Evolutionary conservation across 2,888 invertebrate species (phyloP).

Genomic region (Drosophila subquinaria): DNA sequence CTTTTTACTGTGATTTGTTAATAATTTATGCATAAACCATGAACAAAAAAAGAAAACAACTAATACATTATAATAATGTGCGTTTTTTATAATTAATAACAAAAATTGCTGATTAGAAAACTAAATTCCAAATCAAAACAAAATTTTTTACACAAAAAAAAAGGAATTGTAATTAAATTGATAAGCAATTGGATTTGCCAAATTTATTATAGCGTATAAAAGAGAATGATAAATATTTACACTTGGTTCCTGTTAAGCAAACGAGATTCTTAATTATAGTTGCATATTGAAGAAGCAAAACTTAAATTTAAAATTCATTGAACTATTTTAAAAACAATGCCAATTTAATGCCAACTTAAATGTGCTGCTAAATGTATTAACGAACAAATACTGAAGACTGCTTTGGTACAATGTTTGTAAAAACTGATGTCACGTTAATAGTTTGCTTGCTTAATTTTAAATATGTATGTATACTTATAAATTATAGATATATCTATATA

Average conservation of each 20-base stretch:
- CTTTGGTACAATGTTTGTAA: conserved; percentile 43
- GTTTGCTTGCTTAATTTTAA: conserved; percentile 50
- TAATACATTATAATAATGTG: conserved; percentile 34
- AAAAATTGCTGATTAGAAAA: conserved; percentile 59
- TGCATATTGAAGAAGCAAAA: conserved; percentile 38
- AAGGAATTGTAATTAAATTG: conserved; percentile 31
- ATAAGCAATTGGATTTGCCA: conserved; percentile 60
- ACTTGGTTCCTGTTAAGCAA: conserved; percentile 73
- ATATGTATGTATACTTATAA: conserved; percentile 34
- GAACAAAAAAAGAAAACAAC: conserved; percentile 29
- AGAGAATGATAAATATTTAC: conserved; percentile 53
- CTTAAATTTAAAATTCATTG: background rate
- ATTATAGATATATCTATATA: conserved; percentile 37
- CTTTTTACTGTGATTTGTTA: conserved; percentile 80
- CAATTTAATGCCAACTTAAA: conserved; percentile 30
- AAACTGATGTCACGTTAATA: conserved; percentile 35
- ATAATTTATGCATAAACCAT: conserved; percentile 70
- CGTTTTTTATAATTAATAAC: conserved; percentile 23
- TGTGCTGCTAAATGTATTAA: conserved; percentile 24
- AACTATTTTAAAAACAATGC: conserved; percentile 7
- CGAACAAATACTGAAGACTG: conserved; percentile 26
- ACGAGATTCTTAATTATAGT: conserved; percentile 50
- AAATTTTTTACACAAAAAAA: conserved; percentile 47
- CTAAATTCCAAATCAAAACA: conserved; percentile 53
- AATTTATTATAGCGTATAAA: conserved; percentile 50